Evolutionary conservation across 2,113 vertebrate species (phyloP).

Genomic region (Mus spicilegus): DNA sequence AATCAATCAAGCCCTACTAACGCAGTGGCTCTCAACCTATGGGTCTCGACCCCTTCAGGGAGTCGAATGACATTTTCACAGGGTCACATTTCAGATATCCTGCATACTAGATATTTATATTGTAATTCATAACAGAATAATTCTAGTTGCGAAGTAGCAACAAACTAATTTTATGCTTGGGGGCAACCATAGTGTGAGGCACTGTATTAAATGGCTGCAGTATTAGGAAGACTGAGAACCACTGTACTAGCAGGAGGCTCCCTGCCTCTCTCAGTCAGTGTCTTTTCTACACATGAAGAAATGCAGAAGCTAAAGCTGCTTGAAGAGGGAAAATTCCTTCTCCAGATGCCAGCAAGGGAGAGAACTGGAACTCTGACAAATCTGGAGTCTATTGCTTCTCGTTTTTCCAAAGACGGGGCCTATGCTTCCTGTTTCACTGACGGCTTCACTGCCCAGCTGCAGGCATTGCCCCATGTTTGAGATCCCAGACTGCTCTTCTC

Average conservation of each 20-base stretch:
- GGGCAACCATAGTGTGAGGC: not conserved
- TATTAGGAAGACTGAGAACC: not conserved
- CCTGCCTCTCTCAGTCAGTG: not conserved
- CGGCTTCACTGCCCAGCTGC: not conserved
- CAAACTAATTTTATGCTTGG: not conserved
- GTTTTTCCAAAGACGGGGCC: not conserved
- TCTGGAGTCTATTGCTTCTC: not conserved
- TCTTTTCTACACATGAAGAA: constrained; percentile 4
- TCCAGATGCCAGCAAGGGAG: not conserved
- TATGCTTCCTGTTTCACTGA: not conserved
- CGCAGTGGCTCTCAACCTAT: not conserved
- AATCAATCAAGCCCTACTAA: not conserved
- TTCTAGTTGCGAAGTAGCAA: not conserved
- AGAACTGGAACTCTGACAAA: not conserved
- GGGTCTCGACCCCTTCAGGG: not conserved
- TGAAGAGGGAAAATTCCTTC: not conserved
- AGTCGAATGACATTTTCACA: not conserved
- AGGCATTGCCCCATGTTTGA: not conserved
- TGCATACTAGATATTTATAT: not conserved
- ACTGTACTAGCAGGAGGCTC: not conserved
- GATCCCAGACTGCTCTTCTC: not conserved
- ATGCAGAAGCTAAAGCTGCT: not conserved
- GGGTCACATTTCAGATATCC: not conserved
- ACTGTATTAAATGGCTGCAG: not conserved
- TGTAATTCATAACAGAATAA: not conserved